Conservation (phyloP, 2,888 invertebrate genomes). For the Lacanobia wlatinum region DNA sequence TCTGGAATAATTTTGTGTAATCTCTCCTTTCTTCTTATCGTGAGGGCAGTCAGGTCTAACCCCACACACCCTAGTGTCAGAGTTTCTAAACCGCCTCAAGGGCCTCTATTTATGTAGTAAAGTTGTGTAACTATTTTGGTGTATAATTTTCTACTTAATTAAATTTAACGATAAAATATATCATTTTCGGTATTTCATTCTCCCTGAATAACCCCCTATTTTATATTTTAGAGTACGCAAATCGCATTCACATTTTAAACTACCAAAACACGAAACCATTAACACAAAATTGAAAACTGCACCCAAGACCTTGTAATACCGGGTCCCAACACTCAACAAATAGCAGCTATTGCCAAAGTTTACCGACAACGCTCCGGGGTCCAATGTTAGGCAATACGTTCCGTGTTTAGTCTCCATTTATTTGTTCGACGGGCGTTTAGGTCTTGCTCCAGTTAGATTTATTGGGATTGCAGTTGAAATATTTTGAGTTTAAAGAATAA, state of each 20-base stretch:
- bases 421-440: constrained; percentile 16
- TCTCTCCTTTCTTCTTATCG: too few relatives aligned
- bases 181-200: too few relatives aligned
- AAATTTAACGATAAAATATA: too few relatives aligned
- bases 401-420: constrained; percentile 19
- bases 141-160: too few relatives aligned
- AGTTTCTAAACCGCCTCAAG: too few relatives aligned
- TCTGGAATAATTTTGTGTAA: too few relatives aligned
- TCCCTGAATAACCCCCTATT: neutral
- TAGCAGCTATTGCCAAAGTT: constrained; percentile 31
- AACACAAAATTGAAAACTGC: constrained; percentile 21
- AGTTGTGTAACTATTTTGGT: too few relatives aligned
- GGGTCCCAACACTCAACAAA: constrained; percentile 16
- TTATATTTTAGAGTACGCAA: neutral
- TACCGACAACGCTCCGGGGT: constrained; percentile 1
- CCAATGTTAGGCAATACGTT: constrained; percentile 34
- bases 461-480: constrained; percentile 1
- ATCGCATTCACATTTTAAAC: neutral
- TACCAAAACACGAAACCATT: neutral
- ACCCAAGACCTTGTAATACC: constrained; percentile 8
- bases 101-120: too few relatives aligned
- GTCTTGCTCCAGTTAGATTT: neutral
- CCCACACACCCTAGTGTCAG: too few relatives aligned
- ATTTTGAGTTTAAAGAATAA: neutral
- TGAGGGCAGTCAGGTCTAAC: too few relatives aligned